Evolutionary conservation across 1,140 invertebrate genomes (phyloP), one percentile per base, ranked within the genome.

Genomic region (Cepaea nemoralis): DNA sequence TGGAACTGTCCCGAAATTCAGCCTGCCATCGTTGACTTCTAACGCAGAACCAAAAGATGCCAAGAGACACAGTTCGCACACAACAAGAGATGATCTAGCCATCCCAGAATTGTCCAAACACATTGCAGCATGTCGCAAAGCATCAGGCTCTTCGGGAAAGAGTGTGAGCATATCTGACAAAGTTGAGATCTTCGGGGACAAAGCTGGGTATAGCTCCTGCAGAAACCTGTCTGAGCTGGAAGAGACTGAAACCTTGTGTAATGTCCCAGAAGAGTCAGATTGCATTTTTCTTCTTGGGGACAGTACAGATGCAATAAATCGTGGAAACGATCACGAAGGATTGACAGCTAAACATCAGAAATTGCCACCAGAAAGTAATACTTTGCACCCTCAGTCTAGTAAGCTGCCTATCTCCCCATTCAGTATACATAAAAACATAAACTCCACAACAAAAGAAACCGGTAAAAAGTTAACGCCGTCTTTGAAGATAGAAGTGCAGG

Each of bases 121-220:
- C 59, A 63, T n/a, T 31, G 59, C 6, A 31, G 27, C 59, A 31
- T 31, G 16, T 63, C 59, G 59, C 24, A 63, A 0, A 31, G 33
- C 27, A 27, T 63, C 59, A 31, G 59, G 59, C n/a, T 63, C 59
- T 31, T 63, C 59, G 33, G 27, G n/a, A 31, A 63, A 63, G 27
- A 63, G 59, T 63, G 59, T 63, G n/a, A 63, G 59, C 59, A 63
- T 63, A 31, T 63, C 59, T 63, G 59, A 63, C n/a, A 63, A 16
- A 16, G 59, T 63, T 27, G 59, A 63, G 59, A 31, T 63, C 59
- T 31, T 63, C n/a, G 27, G 22, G 59, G 59, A 63, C 22, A 55
- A 55, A 55, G 19, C n/a, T 10, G 50, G 50, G n/a, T 55, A 14
- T 22, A 55, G 22, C n/a, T 14, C 8, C 8, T 22, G n/a, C 50